phyloP scores from a whole-genome alignment of 2,113 vertebrate genomes.

The Phasianus colchicus region DNA sequence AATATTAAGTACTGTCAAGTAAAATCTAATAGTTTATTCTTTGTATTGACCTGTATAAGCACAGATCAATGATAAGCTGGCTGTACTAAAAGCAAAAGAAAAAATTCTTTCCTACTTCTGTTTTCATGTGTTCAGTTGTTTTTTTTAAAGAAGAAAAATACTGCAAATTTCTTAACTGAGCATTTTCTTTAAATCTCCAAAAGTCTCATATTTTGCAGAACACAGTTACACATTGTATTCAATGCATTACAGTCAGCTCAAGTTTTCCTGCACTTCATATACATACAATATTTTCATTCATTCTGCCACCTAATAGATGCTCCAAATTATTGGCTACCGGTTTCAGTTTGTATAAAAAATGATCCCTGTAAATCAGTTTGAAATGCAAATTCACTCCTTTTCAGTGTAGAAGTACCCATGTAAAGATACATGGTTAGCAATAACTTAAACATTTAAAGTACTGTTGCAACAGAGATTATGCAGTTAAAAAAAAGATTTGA shows the following conservation, averaged over 20 bases:
- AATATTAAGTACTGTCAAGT: neutral
- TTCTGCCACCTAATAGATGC: neutral
- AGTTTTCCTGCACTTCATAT: neutral
- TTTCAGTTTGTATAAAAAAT: neutral
- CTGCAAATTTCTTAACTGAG: neutral
- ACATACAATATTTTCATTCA: neutral
- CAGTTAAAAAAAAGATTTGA: neutral
- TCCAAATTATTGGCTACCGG: neutral
- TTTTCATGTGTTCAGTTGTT: neutral
- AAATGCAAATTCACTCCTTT: neutral
- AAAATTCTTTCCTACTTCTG: neutral
- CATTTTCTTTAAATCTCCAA: neutral
- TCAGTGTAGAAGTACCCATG: neutral
- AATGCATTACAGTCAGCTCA: neutral
- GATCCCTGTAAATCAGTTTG: neutral
- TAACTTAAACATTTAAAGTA: neutral
- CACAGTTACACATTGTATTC: neutral
- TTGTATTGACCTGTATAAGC: neutral
- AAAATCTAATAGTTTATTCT: neutral
- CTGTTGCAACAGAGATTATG: neutral
- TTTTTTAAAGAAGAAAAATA: neutral
- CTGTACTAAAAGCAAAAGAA: neutral
- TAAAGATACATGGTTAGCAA: neutral
- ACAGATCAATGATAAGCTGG: neutral
- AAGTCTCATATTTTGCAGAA: neutral